Evolutionary conservation across 2,888 invertebrate species (phyloP), one percentile per base, ranked within the genome.

Genomic region (Glyphotaelius pellucidus): DNA sequence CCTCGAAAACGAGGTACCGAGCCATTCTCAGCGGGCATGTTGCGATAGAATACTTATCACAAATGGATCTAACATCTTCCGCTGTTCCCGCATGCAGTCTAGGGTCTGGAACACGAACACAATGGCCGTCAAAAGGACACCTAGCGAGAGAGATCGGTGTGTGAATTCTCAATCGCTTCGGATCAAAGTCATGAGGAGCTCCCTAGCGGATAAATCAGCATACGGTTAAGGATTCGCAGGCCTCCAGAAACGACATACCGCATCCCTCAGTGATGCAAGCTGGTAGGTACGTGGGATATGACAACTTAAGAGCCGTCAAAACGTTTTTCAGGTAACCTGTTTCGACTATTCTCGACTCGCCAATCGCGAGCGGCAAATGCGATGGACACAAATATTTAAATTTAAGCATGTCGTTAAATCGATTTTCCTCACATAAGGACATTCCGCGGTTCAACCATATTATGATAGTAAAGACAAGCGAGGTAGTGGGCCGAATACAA

Each of bases 161-260:
- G 90, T 90, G 92, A 89, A 92, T 84, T 90, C 81, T 87, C 90
- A 79, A 91, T 90, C 89, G 91, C 88, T 85, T 86, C 92, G 90
- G 35, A 89, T 91, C 90, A 90, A 86, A 84, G 90, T 86, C 90
- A 89, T 67, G 89, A 84, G 67, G 79, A 90, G 92, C 88, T 91
- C 91, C 89, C 85, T 92, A 89, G 88, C 92, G 86, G 91, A 91
- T 91, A 92, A 91, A 93, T 93, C 93, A 93, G 93, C 93, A 93
- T 93, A 93, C 80, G 83, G 92, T 92, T 93, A 93, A 93, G 93
- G 93, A 86, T 87, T 88, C 92, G 80, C 89, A 31, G 11, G 79
- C 25, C 67, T 67, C 25, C 19, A 30, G 67, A 88, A 83, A 38
- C 38, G 92, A 92, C 67, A 67, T 25, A 25, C 67, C 67, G 67